These are phyloP conservation scores for Lampris megalopsis DNA, from an alignment of 2,113 vertebrate species.

Conservation along the genomic window DNA sequence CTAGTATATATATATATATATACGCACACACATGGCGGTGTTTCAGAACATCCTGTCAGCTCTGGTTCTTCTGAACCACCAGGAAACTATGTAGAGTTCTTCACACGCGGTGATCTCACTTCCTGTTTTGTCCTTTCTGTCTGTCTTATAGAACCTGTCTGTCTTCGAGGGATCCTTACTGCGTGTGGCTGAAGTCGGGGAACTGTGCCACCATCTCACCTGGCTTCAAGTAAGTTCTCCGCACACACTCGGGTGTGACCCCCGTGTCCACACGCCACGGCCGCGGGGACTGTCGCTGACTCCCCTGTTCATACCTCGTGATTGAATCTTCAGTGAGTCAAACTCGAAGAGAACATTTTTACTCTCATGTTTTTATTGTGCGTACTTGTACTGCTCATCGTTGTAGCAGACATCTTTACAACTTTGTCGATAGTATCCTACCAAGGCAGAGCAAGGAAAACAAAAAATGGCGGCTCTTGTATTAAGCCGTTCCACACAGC, in stretches of 20 bases:
- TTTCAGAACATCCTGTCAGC: not conserved
- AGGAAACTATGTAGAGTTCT: not conserved
- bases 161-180: constrained; percentile 90
- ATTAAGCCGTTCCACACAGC: constrained; percentile 4
- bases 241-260: not conserved
- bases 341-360: not conserved
- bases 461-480: constrained; percentile 11
- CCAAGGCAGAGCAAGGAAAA: constrained; percentile 3
- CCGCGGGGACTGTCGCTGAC: constrained; percentile 4
- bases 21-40: too few species aligned
- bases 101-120: constrained; percentile 6
- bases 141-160: constrained; percentile 85
- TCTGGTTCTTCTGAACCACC: not conserved
- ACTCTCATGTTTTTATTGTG: too few species aligned
- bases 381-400: constrained; percentile 10
- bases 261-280: constrained; percentile 2
- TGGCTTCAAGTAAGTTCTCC: constrained; percentile 82
- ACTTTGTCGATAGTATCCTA: constrained; percentile 35
- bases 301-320: not conserved
- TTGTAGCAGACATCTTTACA: constrained; percentile 40
- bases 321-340: not conserved
- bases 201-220: constrained; percentile 82
- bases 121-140: constrained; percentile 3
- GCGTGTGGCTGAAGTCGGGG: constrained; percentile 86
- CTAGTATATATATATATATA: too few species aligned